phyloP scores from a whole-genome alignment of 2,888 invertebrate species.

The Patella pellucida region DNA sequence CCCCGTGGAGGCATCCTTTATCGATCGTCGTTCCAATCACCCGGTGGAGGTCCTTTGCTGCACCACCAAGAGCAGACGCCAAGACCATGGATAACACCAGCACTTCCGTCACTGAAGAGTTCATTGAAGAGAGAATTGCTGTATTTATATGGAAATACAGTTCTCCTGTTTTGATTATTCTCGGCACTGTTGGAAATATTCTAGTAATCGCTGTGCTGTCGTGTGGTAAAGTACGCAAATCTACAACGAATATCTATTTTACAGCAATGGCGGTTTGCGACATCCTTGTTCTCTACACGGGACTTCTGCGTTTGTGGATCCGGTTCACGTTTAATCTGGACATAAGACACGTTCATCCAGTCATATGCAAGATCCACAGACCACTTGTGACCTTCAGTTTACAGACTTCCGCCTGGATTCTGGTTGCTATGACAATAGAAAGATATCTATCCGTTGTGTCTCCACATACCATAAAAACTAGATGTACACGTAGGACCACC shows the following conservation, averaged over 20 bases:
- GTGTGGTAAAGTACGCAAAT: not conserved
- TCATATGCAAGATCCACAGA: not conserved
- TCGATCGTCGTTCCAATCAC: no score
- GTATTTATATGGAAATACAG: not conserved
- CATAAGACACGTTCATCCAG: not conserved
- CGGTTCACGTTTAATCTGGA: not conserved
- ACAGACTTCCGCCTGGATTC: slow-evolving; percentile 24
- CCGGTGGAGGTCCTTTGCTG: no score
- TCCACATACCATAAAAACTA: slow-evolving; percentile 1
- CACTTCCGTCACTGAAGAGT: no score
- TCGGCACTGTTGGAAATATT: no score
- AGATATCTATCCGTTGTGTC: slow-evolving; percentile 11
- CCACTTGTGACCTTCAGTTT: slow-evolving; percentile 7
- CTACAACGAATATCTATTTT: slow-evolving; percentile 25
- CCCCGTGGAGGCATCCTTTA: no score
- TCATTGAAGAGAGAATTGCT: no score
- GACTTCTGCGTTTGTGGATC: slow-evolving; percentile 17
- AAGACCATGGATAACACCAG: no score
- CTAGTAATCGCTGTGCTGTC: no score
- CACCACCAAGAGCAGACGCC: no score
- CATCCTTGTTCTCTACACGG: slow-evolving; percentile 26
- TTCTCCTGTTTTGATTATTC: not conserved
- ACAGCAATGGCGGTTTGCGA: slow-evolving; percentile 29
- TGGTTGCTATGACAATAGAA: slow-evolving; percentile 19
- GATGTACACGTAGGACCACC: slow-evolving; percentile 2